These are phyloP conservation scores for Drosophila lacertosa DNA, from an alignment of 1,140 invertebrate genomes.

Conservation along the genomic window DNA sequence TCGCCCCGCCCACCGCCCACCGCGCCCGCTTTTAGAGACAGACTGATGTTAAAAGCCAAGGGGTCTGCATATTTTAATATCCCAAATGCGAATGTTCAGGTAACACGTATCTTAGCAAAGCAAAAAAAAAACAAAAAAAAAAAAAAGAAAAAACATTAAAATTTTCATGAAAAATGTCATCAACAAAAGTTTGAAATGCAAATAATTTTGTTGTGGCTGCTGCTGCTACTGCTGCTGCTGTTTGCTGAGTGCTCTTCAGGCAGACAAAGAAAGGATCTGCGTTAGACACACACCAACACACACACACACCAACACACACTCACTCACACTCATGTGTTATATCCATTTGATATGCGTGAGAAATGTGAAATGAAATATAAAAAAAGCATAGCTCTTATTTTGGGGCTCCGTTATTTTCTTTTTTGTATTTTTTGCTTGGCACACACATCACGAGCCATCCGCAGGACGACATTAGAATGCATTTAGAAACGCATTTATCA, in stretches of 20 bases:
- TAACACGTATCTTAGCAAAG: slow-evolving; percentile 23
- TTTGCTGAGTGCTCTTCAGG: slow-evolving; percentile 61
- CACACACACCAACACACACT: slow-evolving; percentile 24
- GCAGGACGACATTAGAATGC: slow-evolving; percentile 67
- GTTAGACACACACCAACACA: slow-evolving; percentile 46
- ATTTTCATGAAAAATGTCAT: slow-evolving; percentile 83
- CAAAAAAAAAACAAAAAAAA: slow-evolving; percentile 12
- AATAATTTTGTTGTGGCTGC: slow-evolving; percentile 65
- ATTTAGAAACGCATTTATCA: slow-evolving; percentile 80
- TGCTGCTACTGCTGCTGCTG: slow-evolving; percentile 30
- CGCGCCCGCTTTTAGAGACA: slow-evolving; percentile 16
- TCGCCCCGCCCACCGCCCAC: slow-evolving; percentile 1
- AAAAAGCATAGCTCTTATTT: slow-evolving; percentile 54
- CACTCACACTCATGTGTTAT: slow-evolving; percentile 23
- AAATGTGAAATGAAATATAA: slow-evolving; percentile 11
- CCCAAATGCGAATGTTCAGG: slow-evolving; percentile 68
- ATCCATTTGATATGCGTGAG: slow-evolving; percentile 59
- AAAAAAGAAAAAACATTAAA: slow-evolving; percentile 71
- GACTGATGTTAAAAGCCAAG: slow-evolving; percentile 71
- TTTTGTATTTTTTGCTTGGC: too few relatives aligned
- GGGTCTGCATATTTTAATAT: slow-evolving; percentile 82
- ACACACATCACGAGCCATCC: slow-evolving; percentile 43
- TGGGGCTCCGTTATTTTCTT: slow-evolving; percentile 34
- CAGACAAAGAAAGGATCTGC: slow-evolving; percentile 64
- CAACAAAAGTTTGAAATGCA: slow-evolving; percentile 82